Evolutionary conservation across 1,140 invertebrate species (phyloP), one percentile per base, ranked within the genome.

Genomic region (Eumeta japonica): DNA sequence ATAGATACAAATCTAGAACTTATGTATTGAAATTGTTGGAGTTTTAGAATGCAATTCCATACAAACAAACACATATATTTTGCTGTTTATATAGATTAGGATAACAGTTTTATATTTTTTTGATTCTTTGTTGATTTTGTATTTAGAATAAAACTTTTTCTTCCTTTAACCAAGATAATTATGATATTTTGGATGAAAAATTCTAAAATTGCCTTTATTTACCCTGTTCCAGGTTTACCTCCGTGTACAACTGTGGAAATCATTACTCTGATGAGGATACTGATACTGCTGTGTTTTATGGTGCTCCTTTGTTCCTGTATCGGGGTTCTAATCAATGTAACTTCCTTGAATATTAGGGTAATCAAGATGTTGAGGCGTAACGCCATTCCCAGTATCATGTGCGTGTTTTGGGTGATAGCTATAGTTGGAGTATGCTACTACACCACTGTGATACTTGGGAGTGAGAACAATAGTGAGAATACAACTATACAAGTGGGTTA

Each of bases 381-480:
- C 60, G 75, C 75, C 3, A 49, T 80, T 4, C 71, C 76, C 0
- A 78, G 76, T 48, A 77, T 79, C 40, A 59, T 75, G 54, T 75
- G 76, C 48, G 77, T 80, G 17, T 64, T 80, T 40, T 76, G 70
- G 62, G 71, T 79, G 28, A 75, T 79, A n/a, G 62, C 66, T 19
- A 77, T 79, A 36, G 72, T 80, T 4, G 76, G 76, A 13, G 71
- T 79, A 13, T 76, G 78, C 45, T 80, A 79, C 42, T 77, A 78
- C 37, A 74, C 76, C 10, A 78, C 77, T 11, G 64, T 74, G 29
- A 65, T 72, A 10, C 51, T 77, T 30, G 59, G 77, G 3, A 75
- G 74, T 52, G 58, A 56, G 34, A 72, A 75, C 41, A 64, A 67
- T 29, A 60, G 58, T 46, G 57, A 66, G 31, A 50, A 62, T 3